Conservation (phyloP, 2,888 invertebrate species). For the Timandra comae region DNA sequence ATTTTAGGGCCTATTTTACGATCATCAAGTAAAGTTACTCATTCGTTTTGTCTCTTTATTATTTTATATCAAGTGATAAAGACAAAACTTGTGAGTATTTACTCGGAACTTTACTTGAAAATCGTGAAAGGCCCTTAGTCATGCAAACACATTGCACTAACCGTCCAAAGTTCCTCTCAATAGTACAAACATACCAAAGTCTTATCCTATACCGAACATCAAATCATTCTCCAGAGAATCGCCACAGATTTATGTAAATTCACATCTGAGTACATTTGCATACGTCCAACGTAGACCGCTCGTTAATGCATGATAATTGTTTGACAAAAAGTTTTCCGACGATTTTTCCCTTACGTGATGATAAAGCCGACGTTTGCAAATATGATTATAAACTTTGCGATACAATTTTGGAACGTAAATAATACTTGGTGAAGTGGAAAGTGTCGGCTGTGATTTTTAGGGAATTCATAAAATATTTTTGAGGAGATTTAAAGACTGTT, state of each 20-base stretch:
- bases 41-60: too few species aligned
- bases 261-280: slow-evolving; percentile 19
- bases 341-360: slow-evolving; percentile 21
- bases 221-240: slow-evolving; percentile 8
- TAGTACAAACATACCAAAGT: too few species aligned
- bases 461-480: too few species aligned
- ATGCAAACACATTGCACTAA: too few species aligned
- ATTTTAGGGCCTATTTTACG: too few species aligned
- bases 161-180: too few species aligned
- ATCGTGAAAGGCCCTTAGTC: too few species aligned
- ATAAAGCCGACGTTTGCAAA: slow-evolving; percentile 7
- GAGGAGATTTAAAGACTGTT: too few species aligned
- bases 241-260: slow-evolving; percentile 21
- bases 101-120: too few species aligned
- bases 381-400: slow-evolving; percentile 3
- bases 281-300: slow-evolving; percentile 10
- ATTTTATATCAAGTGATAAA: too few species aligned
- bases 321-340: slow-evolving; percentile 35
- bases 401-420: slow-evolving; percentile 2
- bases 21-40: too few species aligned
- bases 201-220: not conserved
- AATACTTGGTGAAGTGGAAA: not conserved
- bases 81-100: too few species aligned
- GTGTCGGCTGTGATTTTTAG: not conserved
- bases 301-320: slow-evolving; percentile 51